phyloP scores from a whole-genome alignment of 2,113 vertebrate genomes.

The Amphilophus citrinellus region DNA sequence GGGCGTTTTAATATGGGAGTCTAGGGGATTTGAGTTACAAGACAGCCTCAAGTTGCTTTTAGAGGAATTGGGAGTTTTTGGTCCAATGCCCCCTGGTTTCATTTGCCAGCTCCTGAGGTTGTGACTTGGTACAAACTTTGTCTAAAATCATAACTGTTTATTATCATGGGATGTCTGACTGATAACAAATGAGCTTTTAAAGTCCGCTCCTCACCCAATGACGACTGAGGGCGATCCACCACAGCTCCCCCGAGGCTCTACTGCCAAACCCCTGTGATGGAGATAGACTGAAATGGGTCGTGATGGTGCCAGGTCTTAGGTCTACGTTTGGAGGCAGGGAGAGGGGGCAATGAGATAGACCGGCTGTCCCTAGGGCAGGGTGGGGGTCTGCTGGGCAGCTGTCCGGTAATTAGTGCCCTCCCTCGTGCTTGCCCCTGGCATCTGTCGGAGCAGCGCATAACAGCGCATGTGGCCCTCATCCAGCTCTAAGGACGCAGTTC shows the following conservation, averaged over 20 bases:
- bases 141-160: neutral
- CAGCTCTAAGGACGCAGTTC: constrained; percentile 74
- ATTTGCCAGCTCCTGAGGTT: neutral
- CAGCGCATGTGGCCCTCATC: constrained; percentile 72
- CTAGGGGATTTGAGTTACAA: neutral
- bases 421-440: constrained; percentile 77
- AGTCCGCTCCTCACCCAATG: neutral
- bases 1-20: neutral
- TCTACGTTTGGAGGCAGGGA: constrained; percentile 63
- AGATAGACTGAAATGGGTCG: constrained; percentile 46
- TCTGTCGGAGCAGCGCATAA: constrained; percentile 75
- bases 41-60: too few relatives aligned
- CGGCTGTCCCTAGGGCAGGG: constrained; percentile 71
- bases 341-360: constrained; percentile 60
- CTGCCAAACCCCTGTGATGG: constrained; percentile 43
- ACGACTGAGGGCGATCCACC: constrained; percentile 1
- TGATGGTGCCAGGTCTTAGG: constrained; percentile 47
- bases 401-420: constrained; percentile 85
- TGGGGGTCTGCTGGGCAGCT: constrained; percentile 83
- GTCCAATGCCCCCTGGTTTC: neutral
- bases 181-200: constrained; percentile 28
- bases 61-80: neutral
- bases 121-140: neutral
- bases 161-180: constrained; percentile 9
- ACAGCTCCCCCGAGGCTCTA: constrained; percentile 10